phyloP scores from a whole-genome alignment of 2,797 vertebrate genomes.

The Coracias cyanogaster region DNA sequence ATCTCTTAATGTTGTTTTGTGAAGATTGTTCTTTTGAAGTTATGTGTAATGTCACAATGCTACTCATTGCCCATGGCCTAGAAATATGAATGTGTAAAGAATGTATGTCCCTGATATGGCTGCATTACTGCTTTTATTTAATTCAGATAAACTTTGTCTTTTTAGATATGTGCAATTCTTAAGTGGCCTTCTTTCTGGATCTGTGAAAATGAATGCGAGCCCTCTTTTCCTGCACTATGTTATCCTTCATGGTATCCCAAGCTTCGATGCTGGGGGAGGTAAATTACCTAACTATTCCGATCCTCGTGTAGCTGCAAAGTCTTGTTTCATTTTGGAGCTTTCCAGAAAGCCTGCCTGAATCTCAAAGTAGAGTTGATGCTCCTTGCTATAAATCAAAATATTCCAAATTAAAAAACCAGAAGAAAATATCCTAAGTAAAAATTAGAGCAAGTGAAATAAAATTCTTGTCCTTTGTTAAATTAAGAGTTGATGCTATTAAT shows the following conservation, averaged over 20 bases:
- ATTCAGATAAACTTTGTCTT: background rate
- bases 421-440: background rate
- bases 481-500: background rate
- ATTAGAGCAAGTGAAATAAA: background rate
- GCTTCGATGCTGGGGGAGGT: slow-evolving; percentile 89
- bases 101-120: background rate
- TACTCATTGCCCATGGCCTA: background rate
- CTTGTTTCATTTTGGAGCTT: background rate
- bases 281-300: slow-evolving; percentile 4
- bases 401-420: background rate
- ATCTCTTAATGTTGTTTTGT: background rate
- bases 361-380: background rate
- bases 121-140: background rate
- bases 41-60: background rate
- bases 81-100: background rate
- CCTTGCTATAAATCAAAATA: background rate
- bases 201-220: slow-evolving; percentile 92
- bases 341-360: background rate
- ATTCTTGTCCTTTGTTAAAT: background rate
- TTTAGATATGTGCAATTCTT: slow-evolving; percentile 93
- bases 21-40: background rate
- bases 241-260: slow-evolving; percentile 89
- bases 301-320: background rate
- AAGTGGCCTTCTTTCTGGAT: slow-evolving; percentile 91
- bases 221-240: slow-evolving; percentile 92